A percentile compares a stretch with the other conserved stretches of the same genome.
Conservation (phyloP, 2,113 vertebrate genomes). For the Chunga burmeisteri region DNA sequence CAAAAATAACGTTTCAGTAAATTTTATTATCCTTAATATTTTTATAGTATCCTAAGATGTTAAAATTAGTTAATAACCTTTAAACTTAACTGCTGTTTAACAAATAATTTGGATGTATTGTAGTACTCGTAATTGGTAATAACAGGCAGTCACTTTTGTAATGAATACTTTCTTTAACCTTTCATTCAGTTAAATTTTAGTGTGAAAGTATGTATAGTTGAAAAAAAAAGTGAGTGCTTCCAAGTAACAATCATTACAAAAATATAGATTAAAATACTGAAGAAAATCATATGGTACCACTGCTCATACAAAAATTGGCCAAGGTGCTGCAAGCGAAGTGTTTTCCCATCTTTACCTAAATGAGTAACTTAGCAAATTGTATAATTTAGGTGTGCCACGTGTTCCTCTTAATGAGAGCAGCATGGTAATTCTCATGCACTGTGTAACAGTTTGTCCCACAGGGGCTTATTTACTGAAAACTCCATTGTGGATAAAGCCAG, state of each 20-base stretch:
- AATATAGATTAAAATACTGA: not conserved
- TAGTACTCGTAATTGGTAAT: not conserved
- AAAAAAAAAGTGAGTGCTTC: not conserved
- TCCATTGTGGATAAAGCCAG: constrained; percentile 21
- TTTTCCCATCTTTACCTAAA: not conserved
- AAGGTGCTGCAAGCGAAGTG: not conserved
- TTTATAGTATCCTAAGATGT: not conserved
- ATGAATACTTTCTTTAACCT: not conserved
- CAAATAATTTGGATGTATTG: not conserved
- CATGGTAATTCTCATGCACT: not conserved
- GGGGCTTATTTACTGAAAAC: constrained; percentile 43
- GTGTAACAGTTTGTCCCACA: constrained; percentile 25
- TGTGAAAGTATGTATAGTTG: not conserved
- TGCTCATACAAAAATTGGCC: not conserved
- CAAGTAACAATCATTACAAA: not conserved
- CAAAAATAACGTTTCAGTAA: not conserved
- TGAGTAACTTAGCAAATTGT: not conserved
- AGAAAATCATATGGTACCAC: not conserved
- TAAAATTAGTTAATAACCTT: not conserved
- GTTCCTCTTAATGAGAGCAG: constrained; percentile 36
- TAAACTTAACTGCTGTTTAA: not conserved
- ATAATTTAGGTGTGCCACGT: constrained; percentile 9
- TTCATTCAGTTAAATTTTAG: not conserved
- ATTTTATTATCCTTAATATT: not conserved
- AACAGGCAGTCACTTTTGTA: not conserved